Evolutionary conservation across 2,797 vertebrate species (phyloP).

Genomic region (Chelonia mydas): DNA sequence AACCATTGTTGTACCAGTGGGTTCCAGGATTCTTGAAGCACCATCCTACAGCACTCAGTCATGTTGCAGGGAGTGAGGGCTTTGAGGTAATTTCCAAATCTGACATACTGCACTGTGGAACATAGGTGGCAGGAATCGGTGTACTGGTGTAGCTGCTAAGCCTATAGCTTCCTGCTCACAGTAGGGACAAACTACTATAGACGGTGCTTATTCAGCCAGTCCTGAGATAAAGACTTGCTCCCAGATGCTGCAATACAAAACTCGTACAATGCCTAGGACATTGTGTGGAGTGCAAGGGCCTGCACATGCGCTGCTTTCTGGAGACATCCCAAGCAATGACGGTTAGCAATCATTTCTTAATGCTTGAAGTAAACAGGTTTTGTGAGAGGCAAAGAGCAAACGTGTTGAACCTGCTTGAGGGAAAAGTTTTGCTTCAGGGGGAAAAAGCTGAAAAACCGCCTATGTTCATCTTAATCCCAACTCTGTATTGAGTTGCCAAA

Average conservation of each 20-base stretch:
- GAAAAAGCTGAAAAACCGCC: background rate
- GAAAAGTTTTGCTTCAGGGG: background rate
- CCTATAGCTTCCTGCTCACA: background rate
- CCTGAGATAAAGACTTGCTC: background rate
- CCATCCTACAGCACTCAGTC: background rate
- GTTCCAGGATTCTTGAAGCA: background rate
- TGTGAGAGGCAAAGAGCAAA: background rate
- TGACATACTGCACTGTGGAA: background rate
- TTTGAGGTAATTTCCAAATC: background rate
- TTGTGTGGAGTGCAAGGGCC: rapidly evolving
- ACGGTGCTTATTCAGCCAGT: background rate
- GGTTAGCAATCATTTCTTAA: background rate
- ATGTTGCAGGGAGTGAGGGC: background rate
- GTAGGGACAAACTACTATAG: background rate
- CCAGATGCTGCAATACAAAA: background rate
- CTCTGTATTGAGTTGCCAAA: background rate
- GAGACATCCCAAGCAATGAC: rapidly evolving
- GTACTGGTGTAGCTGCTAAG: background rate
- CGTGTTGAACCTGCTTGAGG: rapidly evolving
- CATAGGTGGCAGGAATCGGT: background rate
- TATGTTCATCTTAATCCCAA: background rate
- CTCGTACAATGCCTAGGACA: background rate
- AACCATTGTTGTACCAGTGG: background rate
- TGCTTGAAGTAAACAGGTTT: background rate
- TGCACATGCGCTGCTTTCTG: rapidly evolving